Percentiles rank a stretch among this genome's conserved stretches.
Conservation (phyloP, 2,113 vertebrate species). For the Chloropsis cyanopogon region DNA sequence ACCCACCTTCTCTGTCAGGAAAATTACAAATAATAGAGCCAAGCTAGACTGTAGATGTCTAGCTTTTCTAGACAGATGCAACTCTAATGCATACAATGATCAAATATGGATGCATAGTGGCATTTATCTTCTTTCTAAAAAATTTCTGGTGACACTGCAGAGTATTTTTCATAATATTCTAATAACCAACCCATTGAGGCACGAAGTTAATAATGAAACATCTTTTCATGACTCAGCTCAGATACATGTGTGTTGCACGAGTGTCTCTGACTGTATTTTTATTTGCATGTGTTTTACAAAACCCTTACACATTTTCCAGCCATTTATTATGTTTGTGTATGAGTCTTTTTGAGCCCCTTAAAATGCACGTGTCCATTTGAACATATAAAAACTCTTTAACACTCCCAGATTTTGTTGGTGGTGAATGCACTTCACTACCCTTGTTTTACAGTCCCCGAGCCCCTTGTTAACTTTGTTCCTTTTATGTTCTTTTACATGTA, state of each 20-base stretch:
- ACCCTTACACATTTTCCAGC: neutral
- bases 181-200: neutral
- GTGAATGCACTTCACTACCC: slow-evolving; percentile 31
- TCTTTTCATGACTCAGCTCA: neutral
- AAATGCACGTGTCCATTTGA: neutral
- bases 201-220: neutral
- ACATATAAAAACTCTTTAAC: neutral
- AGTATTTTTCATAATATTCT: neutral
- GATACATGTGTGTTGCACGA: accelerated
- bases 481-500: slow-evolving; percentile 37
- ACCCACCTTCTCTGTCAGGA: neutral
- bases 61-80: neutral
- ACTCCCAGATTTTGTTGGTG: neutral
- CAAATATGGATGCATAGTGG: neutral
- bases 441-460: slow-evolving; percentile 9
- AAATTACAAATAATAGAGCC: neutral
- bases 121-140: neutral
- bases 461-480: slow-evolving; percentile 40
- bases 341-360: neutral
- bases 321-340: neutral
- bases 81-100: neutral
- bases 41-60: neutral
- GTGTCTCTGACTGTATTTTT: neutral
- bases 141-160: neutral
- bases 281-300: neutral